phyloP scores from a whole-genome alignment of 2,797 vertebrate species.

The Urosaurus nigricauda region DNA sequence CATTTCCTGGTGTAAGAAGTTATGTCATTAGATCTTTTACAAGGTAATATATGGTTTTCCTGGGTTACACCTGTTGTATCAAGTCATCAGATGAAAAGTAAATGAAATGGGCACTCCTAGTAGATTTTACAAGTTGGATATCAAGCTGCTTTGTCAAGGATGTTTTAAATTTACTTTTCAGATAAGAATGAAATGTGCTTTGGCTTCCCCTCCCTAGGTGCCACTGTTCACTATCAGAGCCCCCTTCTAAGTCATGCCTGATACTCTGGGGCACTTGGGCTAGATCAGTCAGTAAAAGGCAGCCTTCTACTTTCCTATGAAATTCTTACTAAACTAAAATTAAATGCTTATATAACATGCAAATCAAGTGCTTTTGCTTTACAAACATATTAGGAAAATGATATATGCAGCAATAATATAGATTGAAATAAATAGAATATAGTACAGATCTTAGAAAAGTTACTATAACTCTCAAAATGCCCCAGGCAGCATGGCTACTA shows the following conservation, averaged over 20 bases:
- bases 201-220: not conserved
- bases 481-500: no score
- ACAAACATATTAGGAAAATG: no score
- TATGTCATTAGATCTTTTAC: slow-evolving; percentile 12
- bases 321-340: not conserved
- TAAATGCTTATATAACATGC: not conserved
- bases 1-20: slow-evolving; percentile 37
- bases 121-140: not conserved
- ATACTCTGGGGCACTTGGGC: not conserved
- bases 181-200: not conserved
- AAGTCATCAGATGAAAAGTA: slow-evolving; percentile 10
- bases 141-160: not conserved
- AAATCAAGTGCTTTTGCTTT: no score
- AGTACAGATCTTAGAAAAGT: no score
- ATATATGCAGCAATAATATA: no score
- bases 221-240: no score
- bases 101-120: not conserved
- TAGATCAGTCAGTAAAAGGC: no score
- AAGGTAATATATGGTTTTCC: slow-evolving; percentile 43
- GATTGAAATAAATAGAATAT: no score
- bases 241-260: not conserved
- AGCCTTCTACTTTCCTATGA: no score
- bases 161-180: not conserved
- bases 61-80: slow-evolving; percentile 25
- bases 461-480: no score